Percentiles rank a stretch among this genome's conserved stretches.
Conservation (phyloP, 1,140 invertebrate species). For the Trichonephila inaurata region DNA sequence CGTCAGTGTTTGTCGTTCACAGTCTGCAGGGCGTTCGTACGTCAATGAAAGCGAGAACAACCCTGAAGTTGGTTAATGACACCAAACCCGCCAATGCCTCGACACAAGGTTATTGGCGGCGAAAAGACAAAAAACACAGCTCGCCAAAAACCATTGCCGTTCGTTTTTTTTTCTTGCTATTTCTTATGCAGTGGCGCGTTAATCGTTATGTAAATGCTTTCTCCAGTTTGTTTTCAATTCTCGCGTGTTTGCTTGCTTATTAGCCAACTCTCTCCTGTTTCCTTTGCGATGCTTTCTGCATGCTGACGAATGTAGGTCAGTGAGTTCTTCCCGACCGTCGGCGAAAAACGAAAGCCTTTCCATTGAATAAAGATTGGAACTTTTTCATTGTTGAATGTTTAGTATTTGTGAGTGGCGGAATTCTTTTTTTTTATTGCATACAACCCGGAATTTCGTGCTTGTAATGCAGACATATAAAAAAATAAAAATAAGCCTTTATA, state of each 20-base stretch:
- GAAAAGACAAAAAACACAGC: background rate
- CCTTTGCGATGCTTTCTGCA: background rate
- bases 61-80: conserved; percentile 74
- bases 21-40: conserved; percentile 50
- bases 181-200: background rate
- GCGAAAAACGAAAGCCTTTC: background rate
- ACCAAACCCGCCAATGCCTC: conserved; percentile 66
- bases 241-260: conserved; percentile 6
- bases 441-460: too few species aligned
- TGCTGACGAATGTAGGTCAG: conserved; percentile 11
- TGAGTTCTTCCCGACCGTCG: conserved; percentile 7
- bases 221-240: background rate
- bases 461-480: too few species aligned
- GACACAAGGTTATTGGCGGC: conserved; percentile 71
- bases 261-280: background rate
- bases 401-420: too few species aligned
- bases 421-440: too few species aligned
- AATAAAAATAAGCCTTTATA: too few species aligned
- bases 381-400: too few species aligned
- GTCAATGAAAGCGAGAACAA: conserved; percentile 71
- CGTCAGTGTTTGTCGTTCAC: background rate
- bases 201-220: conserved; percentile 63
- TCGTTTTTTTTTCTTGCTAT: conserved; percentile 8
- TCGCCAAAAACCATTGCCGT: background rate
- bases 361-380: too few species aligned